A percentile compares a stretch with the other conserved stretches of the same genome.
Evolutionary conservation across 1,140 invertebrate genomes (phyloP).

Genomic region (Metaphire vulgaris): DNA sequence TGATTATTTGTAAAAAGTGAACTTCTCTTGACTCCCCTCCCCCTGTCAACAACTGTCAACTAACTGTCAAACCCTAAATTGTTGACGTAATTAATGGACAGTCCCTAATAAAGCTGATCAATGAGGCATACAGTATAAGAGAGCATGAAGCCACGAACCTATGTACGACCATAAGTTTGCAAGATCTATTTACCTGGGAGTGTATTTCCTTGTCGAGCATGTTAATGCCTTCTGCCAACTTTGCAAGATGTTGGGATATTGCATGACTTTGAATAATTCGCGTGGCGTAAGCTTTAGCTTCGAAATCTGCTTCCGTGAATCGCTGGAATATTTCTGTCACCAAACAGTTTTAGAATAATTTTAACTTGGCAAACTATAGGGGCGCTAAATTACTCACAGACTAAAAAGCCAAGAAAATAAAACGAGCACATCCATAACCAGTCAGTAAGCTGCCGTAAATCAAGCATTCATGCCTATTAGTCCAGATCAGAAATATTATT

Average conservation of each 20-base stretch:
- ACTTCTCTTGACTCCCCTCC: too few relatives aligned
- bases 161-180: too few relatives aligned
- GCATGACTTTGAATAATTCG: conserved; percentile 56
- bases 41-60: too few relatives aligned
- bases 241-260: conserved; percentile 67
- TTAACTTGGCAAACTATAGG: not conserved
- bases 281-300: conserved; percentile 55
- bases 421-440: not conserved
- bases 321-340: conserved; percentile 55
- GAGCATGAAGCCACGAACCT: too few relatives aligned
- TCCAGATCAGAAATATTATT: not conserved
- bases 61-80: too few relatives aligned
- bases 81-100: too few relatives aligned
- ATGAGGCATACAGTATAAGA: too few relatives aligned
- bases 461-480: not conserved
- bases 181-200: too few relatives aligned
- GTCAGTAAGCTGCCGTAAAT: not conserved
- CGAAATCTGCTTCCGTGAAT: conserved; percentile 55
- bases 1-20: too few relatives aligned
- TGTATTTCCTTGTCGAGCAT: conserved; percentile 74
- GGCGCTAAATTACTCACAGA: too few relatives aligned
- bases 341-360: conserved; percentile 15
- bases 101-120: too few relatives aligned
- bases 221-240: conserved; percentile 68
- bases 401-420: too few relatives aligned